Evolutionary conservation across 2,113 vertebrate genomes (phyloP).

Genomic region (Peromyscus leucopus): DNA sequence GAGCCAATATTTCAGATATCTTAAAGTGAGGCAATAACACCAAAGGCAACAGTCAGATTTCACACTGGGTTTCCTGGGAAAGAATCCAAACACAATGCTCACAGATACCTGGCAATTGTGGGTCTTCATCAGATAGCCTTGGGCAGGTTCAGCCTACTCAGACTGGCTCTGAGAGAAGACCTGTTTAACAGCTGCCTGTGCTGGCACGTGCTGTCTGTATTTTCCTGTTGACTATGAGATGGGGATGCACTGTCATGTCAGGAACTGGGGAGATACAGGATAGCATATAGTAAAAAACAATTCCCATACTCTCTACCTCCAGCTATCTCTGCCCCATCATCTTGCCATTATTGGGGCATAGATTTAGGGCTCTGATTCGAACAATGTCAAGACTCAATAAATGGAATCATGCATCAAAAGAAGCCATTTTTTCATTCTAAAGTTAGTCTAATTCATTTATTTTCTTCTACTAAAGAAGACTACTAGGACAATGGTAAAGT

Average conservation of each 20-base stretch:
- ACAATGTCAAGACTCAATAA: neutral
- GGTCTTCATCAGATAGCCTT: neutral
- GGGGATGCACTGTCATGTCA: neutral
- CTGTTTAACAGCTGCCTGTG: neutral
- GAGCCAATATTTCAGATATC: neutral
- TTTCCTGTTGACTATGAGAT: neutral
- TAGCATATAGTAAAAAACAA: neutral
- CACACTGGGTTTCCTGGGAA: neutral
- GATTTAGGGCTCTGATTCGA: neutral
- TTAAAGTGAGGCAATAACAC: neutral
- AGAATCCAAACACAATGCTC: neutral
- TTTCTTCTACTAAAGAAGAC: neutral
- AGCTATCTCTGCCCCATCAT: neutral
- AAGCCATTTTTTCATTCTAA: neutral
- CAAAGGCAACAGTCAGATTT: neutral
- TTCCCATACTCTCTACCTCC: neutral
- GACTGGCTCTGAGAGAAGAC: neutral
- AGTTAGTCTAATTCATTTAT: neutral
- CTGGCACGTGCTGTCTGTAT: neutral
- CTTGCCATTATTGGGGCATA: neutral
- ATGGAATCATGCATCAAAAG: neutral
- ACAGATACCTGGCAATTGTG: neutral
- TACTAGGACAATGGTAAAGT: neutral
- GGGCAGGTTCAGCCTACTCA: neutral
- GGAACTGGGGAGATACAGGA: neutral